These are phyloP conservation scores for Parelbella ahira DNA, from an alignment of 2,888 invertebrate species.

Conservation along the genomic window DNA sequence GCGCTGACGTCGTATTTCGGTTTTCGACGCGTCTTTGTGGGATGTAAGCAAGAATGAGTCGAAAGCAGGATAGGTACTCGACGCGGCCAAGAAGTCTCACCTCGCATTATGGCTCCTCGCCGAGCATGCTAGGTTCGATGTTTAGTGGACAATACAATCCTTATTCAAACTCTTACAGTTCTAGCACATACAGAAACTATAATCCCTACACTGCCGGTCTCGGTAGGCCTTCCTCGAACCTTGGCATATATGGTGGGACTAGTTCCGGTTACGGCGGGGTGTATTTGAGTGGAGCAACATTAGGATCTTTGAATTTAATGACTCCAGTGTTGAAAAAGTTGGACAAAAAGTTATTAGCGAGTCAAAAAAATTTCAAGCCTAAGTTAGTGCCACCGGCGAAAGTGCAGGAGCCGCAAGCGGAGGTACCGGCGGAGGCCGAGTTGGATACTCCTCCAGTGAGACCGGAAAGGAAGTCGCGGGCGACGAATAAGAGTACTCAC, in stretches of 20 bases:
- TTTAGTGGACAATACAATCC: conserved; percentile 61
- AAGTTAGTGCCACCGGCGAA: conserved; percentile 63
- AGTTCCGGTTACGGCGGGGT: conserved; percentile 85
- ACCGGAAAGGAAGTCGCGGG: conserved; percentile 59
- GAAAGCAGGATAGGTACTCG: conserved; percentile 65
- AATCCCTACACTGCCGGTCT: conserved; percentile 69
- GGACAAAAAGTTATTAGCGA: conserved; percentile 69
- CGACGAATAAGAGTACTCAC: conserved; percentile 35
- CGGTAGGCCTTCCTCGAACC: conserved; percentile 60
- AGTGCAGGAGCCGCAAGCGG: conserved; percentile 42
- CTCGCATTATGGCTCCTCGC: conserved; percentile 67
- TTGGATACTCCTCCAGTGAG: conserved; percentile 41
- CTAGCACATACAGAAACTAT: conserved; percentile 65
- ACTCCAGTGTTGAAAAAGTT: conserved; percentile 76
- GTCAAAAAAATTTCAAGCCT: conserved; percentile 74
- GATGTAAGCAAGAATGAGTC: conserved; percentile 67
- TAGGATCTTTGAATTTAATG: conserved; percentile 81
- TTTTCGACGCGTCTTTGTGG: conserved; percentile 38
- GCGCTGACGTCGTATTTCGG: conserved; percentile 31
- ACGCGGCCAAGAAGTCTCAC: conserved; percentile 68
- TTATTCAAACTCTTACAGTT: conserved; percentile 59
- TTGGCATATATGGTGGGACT: conserved; percentile 82
- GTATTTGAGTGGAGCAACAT: conserved; percentile 81
- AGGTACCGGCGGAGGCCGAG: conserved; percentile 31
- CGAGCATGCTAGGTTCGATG: conserved; percentile 66